These are phyloP conservation scores for Cybosia mesomella DNA, from an alignment of 2,888 invertebrate species.

Conservation along the genomic window DNA sequence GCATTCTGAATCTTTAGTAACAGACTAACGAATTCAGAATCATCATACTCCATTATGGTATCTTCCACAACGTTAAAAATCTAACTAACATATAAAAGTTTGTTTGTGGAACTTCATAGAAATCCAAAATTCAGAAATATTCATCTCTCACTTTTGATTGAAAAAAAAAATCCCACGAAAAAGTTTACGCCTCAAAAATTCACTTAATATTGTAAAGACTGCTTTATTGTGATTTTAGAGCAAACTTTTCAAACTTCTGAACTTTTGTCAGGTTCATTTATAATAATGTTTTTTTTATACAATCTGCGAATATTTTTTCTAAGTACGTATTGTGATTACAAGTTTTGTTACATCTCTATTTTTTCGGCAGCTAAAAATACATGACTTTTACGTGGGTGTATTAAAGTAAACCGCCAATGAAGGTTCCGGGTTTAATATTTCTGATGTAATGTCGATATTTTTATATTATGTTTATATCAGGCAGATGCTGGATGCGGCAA, in stretches of 20 bases:
- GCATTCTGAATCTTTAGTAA: too few species aligned
- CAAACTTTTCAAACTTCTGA: background rate
- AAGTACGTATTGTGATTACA: background rate
- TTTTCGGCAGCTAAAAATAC: background rate
- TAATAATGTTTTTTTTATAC: background rate
- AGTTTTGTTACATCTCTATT: background rate
- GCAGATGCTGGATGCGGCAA: too few species aligned
- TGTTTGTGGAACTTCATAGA: too few species aligned
- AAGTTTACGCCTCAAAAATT: background rate
- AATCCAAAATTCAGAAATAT: too few species aligned
- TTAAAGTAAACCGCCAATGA: background rate
- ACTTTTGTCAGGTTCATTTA: slow-evolving; percentile 3
- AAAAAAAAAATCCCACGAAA: too few species aligned
- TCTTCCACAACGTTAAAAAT: too few species aligned
- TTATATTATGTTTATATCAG: too few species aligned
- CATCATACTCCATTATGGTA: too few species aligned
- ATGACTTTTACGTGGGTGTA: background rate
- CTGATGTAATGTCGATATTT: background rate
- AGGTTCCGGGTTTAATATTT: background rate
- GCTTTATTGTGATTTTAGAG: background rate
- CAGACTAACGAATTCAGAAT: too few species aligned
- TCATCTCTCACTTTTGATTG: too few species aligned
- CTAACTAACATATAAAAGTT: too few species aligned
- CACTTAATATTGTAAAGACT: background rate
- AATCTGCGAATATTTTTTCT: background rate